A percentile compares a stretch with the other conserved stretches of the same genome.
Conservation (phyloP, 2,888 invertebrate genomes). For the Epirrhoe tristata region DNA sequence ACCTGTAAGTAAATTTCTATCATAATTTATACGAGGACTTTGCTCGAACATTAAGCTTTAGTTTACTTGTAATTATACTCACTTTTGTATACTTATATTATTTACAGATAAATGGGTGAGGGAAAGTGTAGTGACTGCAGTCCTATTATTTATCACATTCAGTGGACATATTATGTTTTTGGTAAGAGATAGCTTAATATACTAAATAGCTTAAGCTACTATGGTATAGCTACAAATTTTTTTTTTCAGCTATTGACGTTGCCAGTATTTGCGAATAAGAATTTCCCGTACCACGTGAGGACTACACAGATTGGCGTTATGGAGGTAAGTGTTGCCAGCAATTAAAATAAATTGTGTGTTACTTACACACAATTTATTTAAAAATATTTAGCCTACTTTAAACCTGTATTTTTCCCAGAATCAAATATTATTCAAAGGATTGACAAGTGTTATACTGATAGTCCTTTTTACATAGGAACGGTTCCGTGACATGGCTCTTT, state of each 20-base stretch:
- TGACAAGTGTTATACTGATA: no score
- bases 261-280: conserved; percentile 94
- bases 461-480: no score
- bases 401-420: no score
- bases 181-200: conserved; percentile 67
- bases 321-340: conserved; percentile 72
- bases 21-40: no score
- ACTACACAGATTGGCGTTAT: conserved; percentile 92
- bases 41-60: no score
- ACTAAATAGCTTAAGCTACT: not conserved
- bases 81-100: not conserved
- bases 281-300: conserved; percentile 96
- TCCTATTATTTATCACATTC: conserved; percentile 87
- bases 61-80: not conserved
- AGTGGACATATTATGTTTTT: conserved; percentile 89
- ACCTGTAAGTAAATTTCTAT: no score
- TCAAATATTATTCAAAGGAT: no score
- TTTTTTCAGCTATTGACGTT: conserved; percentile 89
- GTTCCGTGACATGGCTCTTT: no score
- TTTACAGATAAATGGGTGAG: conserved; percentile 88
- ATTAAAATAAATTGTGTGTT: not conserved
- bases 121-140: conserved; percentile 90
- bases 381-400: no score
- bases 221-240: conserved; percentile 1
- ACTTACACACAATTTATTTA: no score